A percentile compares a stretch with the other conserved stretches of the same genome.
phyloP scores from a whole-genome alignment of 2,797 vertebrate genomes.

The Tympanoctomys barrerae region DNA sequence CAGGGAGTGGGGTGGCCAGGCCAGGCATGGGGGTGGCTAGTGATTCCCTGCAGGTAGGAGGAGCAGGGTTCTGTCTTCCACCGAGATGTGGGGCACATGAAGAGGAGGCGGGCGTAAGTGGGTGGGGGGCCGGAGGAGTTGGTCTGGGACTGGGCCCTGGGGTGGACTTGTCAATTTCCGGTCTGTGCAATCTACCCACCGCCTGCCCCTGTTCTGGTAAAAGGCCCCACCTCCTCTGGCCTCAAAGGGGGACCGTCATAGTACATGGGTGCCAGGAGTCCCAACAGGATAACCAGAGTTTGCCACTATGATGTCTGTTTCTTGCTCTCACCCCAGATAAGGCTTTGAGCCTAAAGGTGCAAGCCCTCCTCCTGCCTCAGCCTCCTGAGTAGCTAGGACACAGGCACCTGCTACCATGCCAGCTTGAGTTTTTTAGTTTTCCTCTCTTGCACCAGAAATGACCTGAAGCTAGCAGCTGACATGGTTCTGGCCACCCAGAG shows the following conservation, averaged over 20 bases:
- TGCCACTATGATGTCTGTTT: background rate
- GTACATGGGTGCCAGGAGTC: background rate
- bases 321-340: background rate
- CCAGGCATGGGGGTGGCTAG: background rate
- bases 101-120: constrained; percentile 5
- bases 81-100: background rate
- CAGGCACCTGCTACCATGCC: too few relatives aligned
- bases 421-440: background rate
- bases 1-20: background rate
- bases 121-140: background rate
- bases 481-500: background rate
- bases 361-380: background rate
- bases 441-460: background rate
- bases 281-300: background rate
- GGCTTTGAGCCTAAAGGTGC: background rate
- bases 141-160: constrained; percentile 65
- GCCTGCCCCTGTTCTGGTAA: background rate
- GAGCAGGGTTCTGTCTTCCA: background rate
- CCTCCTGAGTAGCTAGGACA: background rate
- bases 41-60: background rate
- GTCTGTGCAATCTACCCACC: background rate
- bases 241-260: too few relatives aligned
- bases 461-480: background rate
- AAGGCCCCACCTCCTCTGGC: background rate
- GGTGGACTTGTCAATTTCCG: background rate